phyloP scores from a whole-genome alignment of 2,797 vertebrate species.

The Odontamblyopus rebecca region DNA sequence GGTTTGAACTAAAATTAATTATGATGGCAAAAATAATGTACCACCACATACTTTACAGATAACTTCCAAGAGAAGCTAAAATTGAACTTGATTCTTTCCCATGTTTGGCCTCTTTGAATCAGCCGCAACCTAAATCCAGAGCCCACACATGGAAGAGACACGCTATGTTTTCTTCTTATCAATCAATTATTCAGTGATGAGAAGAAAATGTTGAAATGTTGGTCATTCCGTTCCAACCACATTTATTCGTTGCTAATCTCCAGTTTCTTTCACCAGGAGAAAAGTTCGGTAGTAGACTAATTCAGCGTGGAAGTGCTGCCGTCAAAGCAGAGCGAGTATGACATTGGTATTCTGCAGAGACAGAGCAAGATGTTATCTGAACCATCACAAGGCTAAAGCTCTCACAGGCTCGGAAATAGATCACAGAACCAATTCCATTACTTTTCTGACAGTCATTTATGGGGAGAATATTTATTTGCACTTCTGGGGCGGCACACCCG shows the following conservation, averaged over 20 bases:
- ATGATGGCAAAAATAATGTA: neutral
- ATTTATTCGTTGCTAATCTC: constrained; percentile 6
- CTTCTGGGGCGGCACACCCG: constrained; percentile 27
- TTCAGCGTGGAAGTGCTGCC: constrained; percentile 32
- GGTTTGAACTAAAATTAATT: neutral
- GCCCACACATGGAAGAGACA: constrained; percentile 55
- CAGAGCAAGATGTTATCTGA: constrained; percentile 51
- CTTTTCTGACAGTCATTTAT: constrained; percentile 52
- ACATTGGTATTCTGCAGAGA: constrained; percentile 56
- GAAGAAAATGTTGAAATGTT: constrained; percentile 39
- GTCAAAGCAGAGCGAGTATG: constrained; percentile 34
- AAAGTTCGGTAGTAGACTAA: constrained; percentile 27
- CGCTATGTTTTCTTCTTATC: constrained; percentile 61
- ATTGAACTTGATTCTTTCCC: constrained; percentile 37
- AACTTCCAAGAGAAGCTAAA: constrained; percentile 35
- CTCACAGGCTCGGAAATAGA: constrained; percentile 51
- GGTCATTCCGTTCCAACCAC: constrained; percentile 13
- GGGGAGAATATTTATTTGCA: constrained; percentile 46
- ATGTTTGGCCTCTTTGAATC: constrained; percentile 50
- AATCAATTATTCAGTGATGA: constrained; percentile 9
- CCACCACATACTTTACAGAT: neutral
- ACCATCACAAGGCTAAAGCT: constrained; percentile 50
- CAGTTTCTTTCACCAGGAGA: constrained; percentile 26
- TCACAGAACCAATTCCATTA: constrained; percentile 59
- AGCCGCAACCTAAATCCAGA: constrained; percentile 48